Evolutionary conservation across 1,140 invertebrate genomes (phyloP).

Genomic region (Solenopsis invicta): DNA sequence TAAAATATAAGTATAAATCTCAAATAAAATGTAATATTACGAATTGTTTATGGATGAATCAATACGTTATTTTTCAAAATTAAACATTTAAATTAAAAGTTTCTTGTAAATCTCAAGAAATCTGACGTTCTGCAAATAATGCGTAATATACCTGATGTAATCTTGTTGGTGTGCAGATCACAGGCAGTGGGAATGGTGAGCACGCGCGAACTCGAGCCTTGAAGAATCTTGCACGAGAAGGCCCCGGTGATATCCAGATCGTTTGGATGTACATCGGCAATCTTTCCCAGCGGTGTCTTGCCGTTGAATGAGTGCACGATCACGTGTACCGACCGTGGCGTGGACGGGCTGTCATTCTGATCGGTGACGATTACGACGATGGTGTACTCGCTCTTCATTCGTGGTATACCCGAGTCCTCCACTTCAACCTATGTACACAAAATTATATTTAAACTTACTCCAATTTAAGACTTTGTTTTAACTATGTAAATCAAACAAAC

Average conservation of each 20-base stretch:
- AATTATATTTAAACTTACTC: not conserved
- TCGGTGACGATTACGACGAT: conserved; percentile 94
- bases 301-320: conserved; percentile 93
- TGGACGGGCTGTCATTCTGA: conserved; percentile 97
- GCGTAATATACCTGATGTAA: conserved; percentile 87
- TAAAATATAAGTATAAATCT: not conserved
- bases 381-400: conserved; percentile 92
- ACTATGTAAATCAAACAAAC: not conserved
- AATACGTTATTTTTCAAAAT: not conserved
- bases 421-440: conserved; percentile 90
- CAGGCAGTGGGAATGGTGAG: conserved; percentile 93
- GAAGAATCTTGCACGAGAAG: conserved; percentile 94
- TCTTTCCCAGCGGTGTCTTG: conserved; percentile 91
- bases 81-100: not conserved
- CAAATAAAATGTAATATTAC: not conserved
- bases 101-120: not conserved
- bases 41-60: not conserved
- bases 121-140: conserved; percentile 27
- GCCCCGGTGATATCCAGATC: conserved; percentile 95
- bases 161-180: conserved; percentile 91
- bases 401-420: conserved; percentile 95
- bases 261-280: conserved; percentile 96
- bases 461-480: not conserved
- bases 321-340: conserved; percentile 93
- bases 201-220: conserved; percentile 88